phyloP scores from a whole-genome alignment of 2,888 invertebrate genomes.

The Sipha maydis region DNA sequence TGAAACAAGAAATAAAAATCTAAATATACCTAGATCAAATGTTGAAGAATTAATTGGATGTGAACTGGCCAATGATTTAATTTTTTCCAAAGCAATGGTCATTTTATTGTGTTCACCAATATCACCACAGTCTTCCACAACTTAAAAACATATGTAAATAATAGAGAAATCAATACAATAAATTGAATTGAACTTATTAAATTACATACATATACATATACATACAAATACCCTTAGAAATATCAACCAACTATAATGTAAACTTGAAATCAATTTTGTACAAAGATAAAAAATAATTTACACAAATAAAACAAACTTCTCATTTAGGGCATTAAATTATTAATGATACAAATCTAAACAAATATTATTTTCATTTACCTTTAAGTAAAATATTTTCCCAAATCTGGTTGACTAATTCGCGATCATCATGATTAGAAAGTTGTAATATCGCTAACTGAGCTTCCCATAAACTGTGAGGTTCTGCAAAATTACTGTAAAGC shows the following conservation, averaged over 20 bases:
- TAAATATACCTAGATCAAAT: slow-evolving; percentile 62
- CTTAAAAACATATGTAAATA: not conserved
- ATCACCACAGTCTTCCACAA: slow-evolving; percentile 52
- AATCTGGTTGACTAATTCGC: slow-evolving; percentile 85
- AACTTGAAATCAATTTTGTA: too few relatives aligned
- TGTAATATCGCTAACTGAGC: slow-evolving; percentile 94
- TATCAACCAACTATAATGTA: too few relatives aligned
- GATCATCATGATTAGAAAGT: slow-evolving; percentile 92
- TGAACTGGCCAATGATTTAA: slow-evolving; percentile 55
- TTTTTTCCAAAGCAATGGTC: slow-evolving; percentile 54
- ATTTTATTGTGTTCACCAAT: slow-evolving; percentile 55
- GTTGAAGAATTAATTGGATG: slow-evolving; percentile 61
- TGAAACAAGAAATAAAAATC: not conserved
- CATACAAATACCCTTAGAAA: too few relatives aligned
- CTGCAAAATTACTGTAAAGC: slow-evolving; percentile 92
- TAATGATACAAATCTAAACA: too few relatives aligned
- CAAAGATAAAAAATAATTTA: too few relatives aligned
- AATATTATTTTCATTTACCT: slow-evolving; percentile 66
- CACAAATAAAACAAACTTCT: too few relatives aligned
- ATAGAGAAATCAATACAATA: not conserved
- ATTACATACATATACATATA: too few relatives aligned
- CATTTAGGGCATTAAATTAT: too few relatives aligned
- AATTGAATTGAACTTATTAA: too few relatives aligned
- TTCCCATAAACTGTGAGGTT: slow-evolving; percentile 89
- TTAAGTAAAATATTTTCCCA: slow-evolving; percentile 85